These are phyloP conservation scores for Synergus laeviventris DNA, from an alignment of 2,888 invertebrate species.

Conservation along the genomic window DNA sequence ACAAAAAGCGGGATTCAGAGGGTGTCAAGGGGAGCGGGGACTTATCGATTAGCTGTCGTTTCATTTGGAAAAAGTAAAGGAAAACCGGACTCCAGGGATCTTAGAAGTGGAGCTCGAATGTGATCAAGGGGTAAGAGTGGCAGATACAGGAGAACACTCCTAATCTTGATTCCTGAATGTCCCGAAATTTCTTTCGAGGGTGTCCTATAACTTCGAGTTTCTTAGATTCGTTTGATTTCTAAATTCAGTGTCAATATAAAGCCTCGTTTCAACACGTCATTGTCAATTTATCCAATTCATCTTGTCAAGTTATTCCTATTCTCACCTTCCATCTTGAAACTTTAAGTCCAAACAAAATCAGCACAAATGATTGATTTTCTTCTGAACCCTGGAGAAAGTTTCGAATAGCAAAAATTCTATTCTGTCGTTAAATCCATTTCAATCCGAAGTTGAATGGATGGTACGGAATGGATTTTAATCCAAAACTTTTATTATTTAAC, in stretches of 20 bases:
- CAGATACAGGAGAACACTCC: constrained; percentile 73
- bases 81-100: constrained; percentile 72
- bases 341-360: background rate
- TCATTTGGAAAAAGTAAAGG: constrained; percentile 74
- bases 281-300: background rate
- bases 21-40: constrained; percentile 50
- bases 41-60: constrained; percentile 74
- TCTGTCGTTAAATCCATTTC: too few species aligned
- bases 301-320: background rate
- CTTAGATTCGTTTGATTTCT: background rate
- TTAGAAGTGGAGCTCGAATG: constrained; percentile 56
- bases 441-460: too few species aligned
- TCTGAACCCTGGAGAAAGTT: too few species aligned
- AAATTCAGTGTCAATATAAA: constrained; percentile 1
- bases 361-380: background rate
- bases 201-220: background rate
- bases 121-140: constrained; percentile 71
- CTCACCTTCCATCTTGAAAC: background rate
- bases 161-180: constrained; percentile 61
- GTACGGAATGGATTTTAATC: too few species aligned
- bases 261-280: background rate
- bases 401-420: too few species aligned
- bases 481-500: too few species aligned
- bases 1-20: constrained; percentile 7
- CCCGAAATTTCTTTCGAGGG: constrained; percentile 4